Base-by-base conservation (phyloP, 2,797 vertebrate genomes). In the Knipowitschia caucasica region DNA sequence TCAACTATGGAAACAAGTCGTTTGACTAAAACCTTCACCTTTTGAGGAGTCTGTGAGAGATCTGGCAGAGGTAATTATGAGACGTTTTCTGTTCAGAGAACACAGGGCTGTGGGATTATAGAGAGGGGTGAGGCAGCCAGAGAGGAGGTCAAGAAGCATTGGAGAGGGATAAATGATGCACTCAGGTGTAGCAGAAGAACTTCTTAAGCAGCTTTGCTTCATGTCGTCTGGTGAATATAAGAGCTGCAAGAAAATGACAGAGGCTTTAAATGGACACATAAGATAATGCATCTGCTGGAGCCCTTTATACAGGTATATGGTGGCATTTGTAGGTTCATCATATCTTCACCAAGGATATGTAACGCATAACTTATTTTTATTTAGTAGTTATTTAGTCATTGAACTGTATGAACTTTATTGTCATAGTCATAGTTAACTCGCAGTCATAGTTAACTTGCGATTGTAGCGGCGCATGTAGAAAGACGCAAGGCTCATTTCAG, bases 141-240 rank as follows among this genome's bases (percentile, higher is more conserved):
- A 1, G 44, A 46, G 44, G 26, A 47, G 44, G 44, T 47, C 44
- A 31, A 5, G 44, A 31, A 31, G 44, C 44, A 14, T 12, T 47
- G 26, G 20, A 17, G 7, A 18, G 44, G 15, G 26, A 25, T 25
- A 26, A 46, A 6, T 30, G 27, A 47, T 29, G 44, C 15, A 26
- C 30, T 46, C 44, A 47, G 26, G 26, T 46, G 26, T 30, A 30
- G 26, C 26, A 20, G 9, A 10, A 20, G 26, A 29, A 47, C 44
- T 12, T 31, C 44, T 47, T 30, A 30, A 47, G 44, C 44, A 47
- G 44, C 44, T 47, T 47, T 30, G 27, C 10, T 17, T 47, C 27
- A 8, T 47, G 26, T 30, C 44, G 14, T 20, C 25, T 3, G 27
- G 26, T 14, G 15, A 47, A 30, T 47, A 18, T 20, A 47, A 30